phyloP scores from a whole-genome alignment of 2,113 vertebrate species.

The Elephas maximus region DNA sequence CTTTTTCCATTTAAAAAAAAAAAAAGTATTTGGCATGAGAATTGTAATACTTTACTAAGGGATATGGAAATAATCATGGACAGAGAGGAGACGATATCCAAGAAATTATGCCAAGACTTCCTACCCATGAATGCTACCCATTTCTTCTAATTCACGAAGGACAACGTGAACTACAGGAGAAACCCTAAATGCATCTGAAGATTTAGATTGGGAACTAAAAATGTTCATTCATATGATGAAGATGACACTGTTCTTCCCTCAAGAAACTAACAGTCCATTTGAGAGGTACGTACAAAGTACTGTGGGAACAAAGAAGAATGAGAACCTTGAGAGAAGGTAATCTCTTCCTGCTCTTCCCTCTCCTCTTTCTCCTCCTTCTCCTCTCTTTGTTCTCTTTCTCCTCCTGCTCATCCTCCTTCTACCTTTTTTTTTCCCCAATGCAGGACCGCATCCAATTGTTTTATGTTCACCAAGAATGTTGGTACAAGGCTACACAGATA shows the following conservation, averaged over 20 bases:
- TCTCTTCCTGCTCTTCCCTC: neutral
- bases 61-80: neutral
- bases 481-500: neutral
- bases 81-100: neutral
- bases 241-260: neutral
- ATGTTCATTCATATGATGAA: neutral
- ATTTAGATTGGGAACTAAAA: neutral
- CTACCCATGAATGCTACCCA: neutral
- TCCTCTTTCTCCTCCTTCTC: neutral
- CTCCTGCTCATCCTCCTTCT: neutral
- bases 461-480: neutral
- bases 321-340: neutral
- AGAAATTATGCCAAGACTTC: neutral
- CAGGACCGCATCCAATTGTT: neutral
- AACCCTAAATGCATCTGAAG: neutral
- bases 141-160: neutral
- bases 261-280: neutral
- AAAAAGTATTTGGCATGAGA: neutral
- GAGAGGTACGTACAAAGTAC: neutral
- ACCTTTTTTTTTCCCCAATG: neutral
- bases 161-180: neutral
- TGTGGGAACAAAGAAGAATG: neutral
- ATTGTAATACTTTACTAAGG: neutral
- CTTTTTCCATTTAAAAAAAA: neutral
- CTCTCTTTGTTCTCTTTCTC: neutral